phyloP scores from a whole-genome alignment of 1,140 invertebrate genomes.

The Lepidotrigona ventralis region DNA sequence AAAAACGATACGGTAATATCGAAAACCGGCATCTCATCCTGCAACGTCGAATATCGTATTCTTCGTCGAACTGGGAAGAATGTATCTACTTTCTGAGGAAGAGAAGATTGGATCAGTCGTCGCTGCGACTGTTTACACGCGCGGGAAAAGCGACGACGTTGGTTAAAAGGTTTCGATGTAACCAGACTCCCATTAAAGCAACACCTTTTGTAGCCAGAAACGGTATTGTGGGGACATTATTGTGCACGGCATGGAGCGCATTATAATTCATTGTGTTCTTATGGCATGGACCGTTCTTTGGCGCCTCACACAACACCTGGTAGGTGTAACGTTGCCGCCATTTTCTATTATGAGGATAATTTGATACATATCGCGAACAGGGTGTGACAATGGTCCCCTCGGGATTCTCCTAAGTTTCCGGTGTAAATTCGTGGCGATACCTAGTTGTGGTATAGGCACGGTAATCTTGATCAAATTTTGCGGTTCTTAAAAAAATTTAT shows the following conservation, averaged over 20 bases:
- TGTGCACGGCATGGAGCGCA: slow-evolving; percentile 71
- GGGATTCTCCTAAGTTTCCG: not conserved
- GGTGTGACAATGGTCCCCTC: slow-evolving; percentile 33
- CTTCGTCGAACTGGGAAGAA: slow-evolving; percentile 39
- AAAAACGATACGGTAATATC: slow-evolving; percentile 23
- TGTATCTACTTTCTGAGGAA: slow-evolving; percentile 12
- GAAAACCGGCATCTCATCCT: slow-evolving; percentile 18
- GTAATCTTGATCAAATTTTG: slow-evolving; percentile 7
- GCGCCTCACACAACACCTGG: slow-evolving; percentile 74
- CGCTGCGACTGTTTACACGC: slow-evolving; percentile 58
- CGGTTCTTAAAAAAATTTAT: not conserved
- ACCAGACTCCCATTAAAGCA: slow-evolving; percentile 79
- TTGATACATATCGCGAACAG: slow-evolving; percentile 78
- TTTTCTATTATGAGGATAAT: slow-evolving; percentile 80
- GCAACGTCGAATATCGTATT: slow-evolving; percentile 19
- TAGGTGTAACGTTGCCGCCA: slow-evolving; percentile 80
- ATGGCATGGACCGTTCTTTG: slow-evolving; percentile 66
- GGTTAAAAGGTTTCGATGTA: slow-evolving; percentile 67
- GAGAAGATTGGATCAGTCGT: slow-evolving; percentile 25
- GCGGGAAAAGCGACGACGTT: slow-evolving; percentile 52
- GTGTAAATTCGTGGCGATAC: slow-evolving; percentile 29
- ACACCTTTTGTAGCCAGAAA: slow-evolving; percentile 74
- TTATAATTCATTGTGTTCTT: slow-evolving; percentile 77
- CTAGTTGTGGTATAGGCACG: not conserved
- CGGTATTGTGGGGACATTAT: slow-evolving; percentile 76